phyloP scores from a whole-genome alignment of 1,140 invertebrate genomes.

The Manduca sexta region DNA sequence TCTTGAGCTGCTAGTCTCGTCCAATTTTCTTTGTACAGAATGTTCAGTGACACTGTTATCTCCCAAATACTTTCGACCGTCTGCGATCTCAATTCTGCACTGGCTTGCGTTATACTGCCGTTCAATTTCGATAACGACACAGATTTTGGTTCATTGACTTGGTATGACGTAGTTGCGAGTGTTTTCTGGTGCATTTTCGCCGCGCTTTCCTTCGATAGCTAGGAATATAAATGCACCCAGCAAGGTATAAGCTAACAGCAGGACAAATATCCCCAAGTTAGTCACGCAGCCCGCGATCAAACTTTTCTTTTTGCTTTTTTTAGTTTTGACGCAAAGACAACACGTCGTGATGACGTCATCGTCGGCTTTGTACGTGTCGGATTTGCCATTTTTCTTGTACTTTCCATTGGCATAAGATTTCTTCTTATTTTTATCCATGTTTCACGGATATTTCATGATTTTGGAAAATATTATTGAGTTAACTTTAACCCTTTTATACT shows the following conservation, averaged over 20 bases:
- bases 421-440: constrained; percentile 66
- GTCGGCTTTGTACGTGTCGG: constrained; percentile 38
- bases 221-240: constrained; percentile 92
- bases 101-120: constrained; percentile 55
- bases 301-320: constrained; percentile 77
- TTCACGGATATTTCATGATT: constrained; percentile 24
- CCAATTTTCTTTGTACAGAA: constrained; percentile 96
- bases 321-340: constrained; percentile 80
- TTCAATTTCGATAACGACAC: constrained; percentile 49
- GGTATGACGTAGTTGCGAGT: constrained; percentile 75
- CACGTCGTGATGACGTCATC: constrained; percentile 64
- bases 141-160: constrained; percentile 61
- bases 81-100: constrained; percentile 74
- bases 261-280: constrained; percentile 89
- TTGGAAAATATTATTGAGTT: background rate
- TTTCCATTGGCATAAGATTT: constrained; percentile 58
- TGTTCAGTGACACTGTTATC: constrained; percentile 94
- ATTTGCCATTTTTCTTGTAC: constrained; percentile 61
- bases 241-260: constrained; percentile 92
- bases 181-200: constrained; percentile 78
- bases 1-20: constrained; percentile 89
- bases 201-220: constrained; percentile 87
- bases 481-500: too few species aligned
- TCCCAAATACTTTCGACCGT: constrained; percentile 95
- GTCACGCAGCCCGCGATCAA: constrained; percentile 84